A percentile compares a stretch with the other conserved stretches of the same genome.
Conservation (phyloP, 2,797 vertebrate genomes). For the Bovichtus variegatus region DNA sequence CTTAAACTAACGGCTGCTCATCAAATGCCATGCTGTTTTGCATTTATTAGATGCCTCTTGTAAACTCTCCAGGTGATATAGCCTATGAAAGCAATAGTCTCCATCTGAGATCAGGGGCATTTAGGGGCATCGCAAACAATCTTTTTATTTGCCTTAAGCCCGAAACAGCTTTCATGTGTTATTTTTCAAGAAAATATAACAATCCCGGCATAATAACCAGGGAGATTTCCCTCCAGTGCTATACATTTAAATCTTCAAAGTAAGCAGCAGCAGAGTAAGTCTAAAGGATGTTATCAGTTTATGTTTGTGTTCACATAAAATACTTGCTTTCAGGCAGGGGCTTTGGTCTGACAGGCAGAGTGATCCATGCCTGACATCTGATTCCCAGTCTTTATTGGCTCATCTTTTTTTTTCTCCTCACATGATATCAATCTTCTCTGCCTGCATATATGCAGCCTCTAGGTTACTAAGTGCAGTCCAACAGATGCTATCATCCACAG, state of each 20-base stretch:
- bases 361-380: background rate
- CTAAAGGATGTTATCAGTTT: background rate
- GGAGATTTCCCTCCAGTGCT: no score
- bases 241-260: background rate
- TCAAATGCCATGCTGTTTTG: background rate
- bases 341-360: slow-evolving; percentile 8
- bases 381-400: background rate
- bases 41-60: background rate
- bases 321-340: background rate
- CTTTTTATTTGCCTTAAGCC: background rate
- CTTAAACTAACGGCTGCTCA: background rate
- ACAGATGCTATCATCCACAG: background rate
- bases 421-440: background rate
- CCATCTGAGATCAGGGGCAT: background rate
- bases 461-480: background rate
- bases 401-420: background rate
- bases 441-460: no score
- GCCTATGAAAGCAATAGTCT: no score
- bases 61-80: background rate
- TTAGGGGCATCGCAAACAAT: background rate
- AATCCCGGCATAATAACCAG: background rate
- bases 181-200: background rate
- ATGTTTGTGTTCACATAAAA: background rate
- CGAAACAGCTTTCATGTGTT: background rate
- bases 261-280: background rate